These are phyloP conservation scores for Turritopsis dohrnii DNA, from an alignment of 30 jellyfish, hydroid and myxozoan species.

Conservation along the genomic window DNA sequence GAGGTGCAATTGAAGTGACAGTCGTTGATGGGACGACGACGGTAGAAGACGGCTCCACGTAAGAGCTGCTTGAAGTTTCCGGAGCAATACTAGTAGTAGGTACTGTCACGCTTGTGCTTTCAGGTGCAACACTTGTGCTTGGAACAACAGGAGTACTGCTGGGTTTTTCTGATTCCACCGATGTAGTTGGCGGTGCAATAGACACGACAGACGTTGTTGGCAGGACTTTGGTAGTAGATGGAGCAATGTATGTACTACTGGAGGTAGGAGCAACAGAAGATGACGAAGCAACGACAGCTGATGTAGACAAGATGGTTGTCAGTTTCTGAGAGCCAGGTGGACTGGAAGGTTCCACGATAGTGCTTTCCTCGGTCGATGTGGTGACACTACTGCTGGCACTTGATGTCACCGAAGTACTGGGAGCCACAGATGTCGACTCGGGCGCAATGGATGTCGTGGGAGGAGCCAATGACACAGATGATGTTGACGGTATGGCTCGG, in stretches of 20 bases:
- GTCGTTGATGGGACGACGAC: background rate
- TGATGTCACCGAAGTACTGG: constrained; percentile 20
- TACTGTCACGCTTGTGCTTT: constrained; percentile 5
- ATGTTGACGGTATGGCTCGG: constrained; percentile 1
- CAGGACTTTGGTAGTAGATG: background rate
- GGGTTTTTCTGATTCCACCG: background rate
- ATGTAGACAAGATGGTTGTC: background rate
- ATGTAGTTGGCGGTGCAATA: background rate
- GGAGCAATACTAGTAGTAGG: constrained; percentile 12
- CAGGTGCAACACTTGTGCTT: background rate
- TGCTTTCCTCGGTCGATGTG: background rate
- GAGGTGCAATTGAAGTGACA: background rate
- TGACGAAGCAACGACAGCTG: background rate
- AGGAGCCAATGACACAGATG: constrained; percentile 17
- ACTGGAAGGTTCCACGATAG: background rate
- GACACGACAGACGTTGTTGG: background rate
- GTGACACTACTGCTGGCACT: constrained; percentile 1
- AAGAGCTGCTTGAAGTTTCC: constrained; percentile 16
- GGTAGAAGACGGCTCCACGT: constrained; percentile 17
- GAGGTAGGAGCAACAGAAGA: background rate
- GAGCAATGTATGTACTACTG: background rate
- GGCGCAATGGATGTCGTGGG: constrained; percentile 35
- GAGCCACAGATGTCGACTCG: constrained; percentile 23
- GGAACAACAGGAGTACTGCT: background rate
- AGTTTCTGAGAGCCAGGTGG: background rate